Evolutionary conservation across 23 tunicate genomes (phyloP).

Genomic region (Halocynthia aurantium): DNA sequence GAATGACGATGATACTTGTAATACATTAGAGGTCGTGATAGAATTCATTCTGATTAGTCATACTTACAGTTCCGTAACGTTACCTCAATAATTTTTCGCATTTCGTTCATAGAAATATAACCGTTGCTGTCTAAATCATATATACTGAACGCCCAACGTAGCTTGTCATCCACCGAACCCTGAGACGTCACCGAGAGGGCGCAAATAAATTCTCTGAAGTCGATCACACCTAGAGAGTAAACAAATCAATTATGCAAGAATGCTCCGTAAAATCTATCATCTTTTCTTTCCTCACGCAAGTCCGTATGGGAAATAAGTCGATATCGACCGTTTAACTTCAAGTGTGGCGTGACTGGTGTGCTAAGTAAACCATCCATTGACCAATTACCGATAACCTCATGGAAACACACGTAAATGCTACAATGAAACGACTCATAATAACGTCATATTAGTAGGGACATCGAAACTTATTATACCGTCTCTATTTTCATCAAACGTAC

Average conservation of each 20-base stretch:
- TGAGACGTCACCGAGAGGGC: slow-evolving; percentile 65
- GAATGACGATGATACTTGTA: too few species aligned
- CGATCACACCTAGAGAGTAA: slow-evolving; percentile 36
- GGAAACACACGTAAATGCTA: too few species aligned
- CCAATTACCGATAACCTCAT: too few species aligned
- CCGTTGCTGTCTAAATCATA: slow-evolving; percentile 88
- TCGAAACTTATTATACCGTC: slow-evolving; percentile 49
- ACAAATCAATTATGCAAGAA: neutral
- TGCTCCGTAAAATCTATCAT: too few species aligned
- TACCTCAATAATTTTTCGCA: slow-evolving; percentile 58
- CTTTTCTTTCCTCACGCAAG: too few species aligned
- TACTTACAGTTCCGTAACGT: neutral
- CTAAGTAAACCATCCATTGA: too few species aligned
- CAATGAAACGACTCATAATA: too few species aligned
- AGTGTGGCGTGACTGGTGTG: too few species aligned
- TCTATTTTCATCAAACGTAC: slow-evolving; percentile 82
- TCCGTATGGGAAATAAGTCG: too few species aligned
- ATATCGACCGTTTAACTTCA: too few species aligned
- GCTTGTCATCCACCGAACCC: slow-evolving; percentile 70
- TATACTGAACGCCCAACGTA: slow-evolving; percentile 69
- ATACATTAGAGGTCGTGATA: too few species aligned
- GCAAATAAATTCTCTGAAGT: slow-evolving; percentile 75
- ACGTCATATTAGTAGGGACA: neutral
- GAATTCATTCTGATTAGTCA: too few species aligned
- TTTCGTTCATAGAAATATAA: slow-evolving; percentile 43